Evolutionary conservation across 1,140 invertebrate species (phyloP).

Genomic region (Cyclina sinensis): DNA sequence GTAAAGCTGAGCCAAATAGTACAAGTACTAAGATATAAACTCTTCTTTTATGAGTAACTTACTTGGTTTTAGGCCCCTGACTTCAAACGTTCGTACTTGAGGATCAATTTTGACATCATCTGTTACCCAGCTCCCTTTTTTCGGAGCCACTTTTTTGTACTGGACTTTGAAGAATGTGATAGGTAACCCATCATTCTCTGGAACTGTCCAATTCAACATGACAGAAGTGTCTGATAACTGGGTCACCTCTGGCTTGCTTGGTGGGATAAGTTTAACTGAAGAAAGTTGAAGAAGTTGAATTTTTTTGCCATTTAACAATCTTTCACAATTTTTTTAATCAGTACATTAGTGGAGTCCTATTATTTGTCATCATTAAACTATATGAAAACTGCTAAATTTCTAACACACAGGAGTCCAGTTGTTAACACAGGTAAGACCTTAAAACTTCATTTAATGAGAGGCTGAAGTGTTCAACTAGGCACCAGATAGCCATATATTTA

Average conservation of each 20-base stretch:
- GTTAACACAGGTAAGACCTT: too few species aligned
- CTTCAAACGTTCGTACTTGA: constrained; percentile 92
- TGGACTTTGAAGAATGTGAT: constrained; percentile 97
- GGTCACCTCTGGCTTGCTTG: constrained; percentile 94
- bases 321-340: too few species aligned
- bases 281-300: constrained; percentile 71
- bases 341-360: too few species aligned
- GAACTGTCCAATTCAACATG: constrained; percentile 96
- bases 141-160: constrained; percentile 90
- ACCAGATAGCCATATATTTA: too few species aligned
- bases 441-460: too few species aligned
- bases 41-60: constrained; percentile 18
- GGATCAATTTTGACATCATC: constrained; percentile 93
- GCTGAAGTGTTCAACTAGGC: too few species aligned
- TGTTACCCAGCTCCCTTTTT: constrained; percentile 91
- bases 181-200: constrained; percentile 91
- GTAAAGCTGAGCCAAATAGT: too few species aligned
- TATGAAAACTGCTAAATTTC: too few species aligned
- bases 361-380: too few species aligned
- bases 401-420: too few species aligned
- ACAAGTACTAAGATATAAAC: too few species aligned
- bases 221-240: constrained; percentile 95
- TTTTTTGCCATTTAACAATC: too few species aligned
- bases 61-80: constrained; percentile 91
- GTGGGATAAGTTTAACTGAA: constrained; percentile 92